These are phyloP conservation scores for Pedionomus torquatus DNA, from an alignment of 2,113 vertebrate species.

Conservation along the genomic window DNA sequence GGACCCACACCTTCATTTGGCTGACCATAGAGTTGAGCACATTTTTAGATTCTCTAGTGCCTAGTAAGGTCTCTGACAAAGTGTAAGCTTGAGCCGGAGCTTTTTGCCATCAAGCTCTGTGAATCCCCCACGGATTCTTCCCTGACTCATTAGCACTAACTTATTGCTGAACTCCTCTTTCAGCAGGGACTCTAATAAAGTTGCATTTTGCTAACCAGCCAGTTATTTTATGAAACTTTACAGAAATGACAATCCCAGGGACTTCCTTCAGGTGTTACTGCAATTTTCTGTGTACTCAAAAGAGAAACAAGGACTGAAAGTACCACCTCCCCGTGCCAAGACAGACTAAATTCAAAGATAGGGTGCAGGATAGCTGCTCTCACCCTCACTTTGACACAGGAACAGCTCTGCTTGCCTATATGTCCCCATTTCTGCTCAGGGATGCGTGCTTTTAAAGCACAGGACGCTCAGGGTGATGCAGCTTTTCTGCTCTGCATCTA, in stretches of 20 bases:
- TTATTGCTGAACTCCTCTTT: constrained; percentile 20
- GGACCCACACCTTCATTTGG: neutral
- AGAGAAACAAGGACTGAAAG: neutral
- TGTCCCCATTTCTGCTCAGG: neutral
- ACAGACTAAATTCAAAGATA: neutral
- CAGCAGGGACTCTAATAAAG: constrained; percentile 41
- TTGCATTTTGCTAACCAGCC: neutral
- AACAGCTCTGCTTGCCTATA: neutral
- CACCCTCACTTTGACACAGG: neutral
- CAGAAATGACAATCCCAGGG: neutral
- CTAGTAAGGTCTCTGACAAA: neutral
- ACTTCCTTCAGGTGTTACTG: constrained; percentile 5
- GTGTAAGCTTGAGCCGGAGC: neutral
- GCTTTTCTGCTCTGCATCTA: neutral
- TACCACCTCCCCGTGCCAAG: neutral
- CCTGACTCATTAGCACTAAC: constrained; percentile 22
- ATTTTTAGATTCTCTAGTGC: neutral
- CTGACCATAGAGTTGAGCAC: neutral
- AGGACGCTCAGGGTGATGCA: neutral
- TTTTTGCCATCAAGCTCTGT: neutral
- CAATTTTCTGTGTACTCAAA: neutral
- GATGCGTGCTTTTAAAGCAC: neutral
- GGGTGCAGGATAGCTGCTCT: neutral
- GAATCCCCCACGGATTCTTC: constrained; percentile 4
- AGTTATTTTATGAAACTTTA: constrained; percentile 11